A percentile compares a stretch with the other conserved stretches of the same genome.
These are phyloP conservation scores for Oscheius sp. DNA, from an alignment of 2,888 invertebrate species.

Conservation along the genomic window DNA sequence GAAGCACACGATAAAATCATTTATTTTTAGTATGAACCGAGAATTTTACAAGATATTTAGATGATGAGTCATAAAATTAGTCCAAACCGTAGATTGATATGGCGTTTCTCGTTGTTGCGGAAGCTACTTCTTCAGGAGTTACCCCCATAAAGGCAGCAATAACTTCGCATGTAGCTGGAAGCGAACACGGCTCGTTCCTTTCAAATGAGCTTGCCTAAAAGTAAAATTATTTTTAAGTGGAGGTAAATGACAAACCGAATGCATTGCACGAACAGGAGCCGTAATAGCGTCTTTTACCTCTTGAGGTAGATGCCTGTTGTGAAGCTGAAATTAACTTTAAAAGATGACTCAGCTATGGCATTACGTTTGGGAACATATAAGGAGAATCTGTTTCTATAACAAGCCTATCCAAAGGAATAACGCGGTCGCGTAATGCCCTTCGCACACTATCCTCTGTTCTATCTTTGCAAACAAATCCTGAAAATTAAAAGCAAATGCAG, in stretches of 20 bases:
- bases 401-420: constrained; percentile 84
- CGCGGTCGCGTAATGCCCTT: constrained; percentile 82
- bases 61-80: no score
- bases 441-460: constrained; percentile 89
- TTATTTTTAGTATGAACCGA: no score
- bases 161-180: constrained; percentile 91
- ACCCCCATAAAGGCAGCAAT: constrained; percentile 68
- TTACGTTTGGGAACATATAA: constrained; percentile 89
- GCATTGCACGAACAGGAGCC: constrained; percentile 44
- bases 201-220: constrained; percentile 49
- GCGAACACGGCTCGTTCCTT: constrained; percentile 90
- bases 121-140: constrained; percentile 52
- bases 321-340: constrained; percentile 58
- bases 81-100: constrained; percentile 57
- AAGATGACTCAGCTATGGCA: not conserved
- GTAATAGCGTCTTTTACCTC: constrained; percentile 82
- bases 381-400: constrained; percentile 92
- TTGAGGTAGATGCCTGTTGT: constrained; percentile 87
- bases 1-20: no score
- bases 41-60: no score
- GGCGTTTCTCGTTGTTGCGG: constrained; percentile 61
- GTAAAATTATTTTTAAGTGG: not conserved
- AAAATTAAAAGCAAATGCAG: constrained; percentile 46
- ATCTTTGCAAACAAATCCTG: constrained; percentile 87
- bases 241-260: constrained; percentile 38